A percentile compares a stretch with the other conserved stretches of the same genome.
phyloP scores from a whole-genome alignment of 2,113 vertebrate species.

The Etia nguti region DNA sequence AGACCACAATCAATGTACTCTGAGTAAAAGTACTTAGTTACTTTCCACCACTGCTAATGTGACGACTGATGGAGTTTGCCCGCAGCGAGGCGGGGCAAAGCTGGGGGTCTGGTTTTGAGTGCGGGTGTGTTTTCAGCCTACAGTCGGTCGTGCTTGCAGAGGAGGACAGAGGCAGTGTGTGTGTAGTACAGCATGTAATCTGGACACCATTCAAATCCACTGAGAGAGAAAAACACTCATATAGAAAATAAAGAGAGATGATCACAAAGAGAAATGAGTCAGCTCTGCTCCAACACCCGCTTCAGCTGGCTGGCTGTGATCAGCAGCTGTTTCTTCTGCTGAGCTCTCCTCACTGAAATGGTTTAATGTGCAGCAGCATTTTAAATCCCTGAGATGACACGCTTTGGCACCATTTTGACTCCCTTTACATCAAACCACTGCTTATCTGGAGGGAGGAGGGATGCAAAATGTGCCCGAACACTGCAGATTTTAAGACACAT shows the following conservation, averaged over 20 bases:
- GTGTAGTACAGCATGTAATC: slow-evolving; percentile 36
- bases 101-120: neutral
- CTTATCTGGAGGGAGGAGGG: neutral
- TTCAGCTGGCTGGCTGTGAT: neutral
- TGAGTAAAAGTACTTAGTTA: neutral
- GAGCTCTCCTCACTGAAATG: neutral
- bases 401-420: neutral
- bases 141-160: slow-evolving; percentile 57
- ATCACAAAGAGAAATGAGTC: slow-evolving; percentile 36
- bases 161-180: slow-evolving; percentile 61
- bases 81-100: neutral
- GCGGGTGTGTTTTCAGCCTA: neutral
- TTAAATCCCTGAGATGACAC: neutral
- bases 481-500: neutral
- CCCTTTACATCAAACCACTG: neutral
- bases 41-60: neutral
- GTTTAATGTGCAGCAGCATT: neutral
- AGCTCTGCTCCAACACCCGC: neutral
- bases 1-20: neutral
- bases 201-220: slow-evolving; percentile 59
- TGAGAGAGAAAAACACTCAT: slow-evolving; percentile 50
- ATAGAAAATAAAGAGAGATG: slow-evolving; percentile 52
- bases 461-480: neutral
- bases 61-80: neutral
- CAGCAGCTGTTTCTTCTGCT: neutral